phyloP scores from a whole-genome alignment of 1,140 invertebrate species.

The Platorchestia sp. region DNA sequence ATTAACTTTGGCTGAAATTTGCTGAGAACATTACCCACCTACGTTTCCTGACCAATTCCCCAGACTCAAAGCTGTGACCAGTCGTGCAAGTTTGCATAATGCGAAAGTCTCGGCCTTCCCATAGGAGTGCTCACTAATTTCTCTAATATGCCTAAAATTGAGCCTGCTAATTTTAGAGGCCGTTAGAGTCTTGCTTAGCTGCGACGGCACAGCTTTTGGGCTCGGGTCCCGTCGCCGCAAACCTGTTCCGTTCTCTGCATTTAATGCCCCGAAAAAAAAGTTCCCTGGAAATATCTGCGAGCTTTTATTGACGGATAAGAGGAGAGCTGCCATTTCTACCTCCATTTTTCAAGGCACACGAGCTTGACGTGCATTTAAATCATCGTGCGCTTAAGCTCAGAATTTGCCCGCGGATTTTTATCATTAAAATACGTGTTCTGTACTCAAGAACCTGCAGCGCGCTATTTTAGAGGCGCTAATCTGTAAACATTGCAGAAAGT shows the following conservation, averaged over 20 bases:
- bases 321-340: background rate
- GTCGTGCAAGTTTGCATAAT: background rate
- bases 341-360: background rate
- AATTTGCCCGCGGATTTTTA: background rate
- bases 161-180: background rate
- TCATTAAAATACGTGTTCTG: background rate
- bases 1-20: background rate
- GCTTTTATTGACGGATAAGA: background rate
- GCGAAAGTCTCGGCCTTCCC: background rate
- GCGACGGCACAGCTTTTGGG: background rate
- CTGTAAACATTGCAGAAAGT: background rate
- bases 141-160: slow-evolving; percentile 9
- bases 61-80: background rate
- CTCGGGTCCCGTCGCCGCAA: background rate
- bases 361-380: background rate
- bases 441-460: background rate
- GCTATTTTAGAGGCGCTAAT: background rate
- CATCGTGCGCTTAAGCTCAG: background rate
- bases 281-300: background rate
- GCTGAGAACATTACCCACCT: background rate
- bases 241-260: background rate
- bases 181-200: background rate
- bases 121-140: background rate
- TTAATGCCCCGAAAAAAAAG: background rate
- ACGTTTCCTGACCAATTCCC: background rate